phyloP scores from a whole-genome alignment of 2,888 invertebrate genomes.

The Andrena praecox region DNA sequence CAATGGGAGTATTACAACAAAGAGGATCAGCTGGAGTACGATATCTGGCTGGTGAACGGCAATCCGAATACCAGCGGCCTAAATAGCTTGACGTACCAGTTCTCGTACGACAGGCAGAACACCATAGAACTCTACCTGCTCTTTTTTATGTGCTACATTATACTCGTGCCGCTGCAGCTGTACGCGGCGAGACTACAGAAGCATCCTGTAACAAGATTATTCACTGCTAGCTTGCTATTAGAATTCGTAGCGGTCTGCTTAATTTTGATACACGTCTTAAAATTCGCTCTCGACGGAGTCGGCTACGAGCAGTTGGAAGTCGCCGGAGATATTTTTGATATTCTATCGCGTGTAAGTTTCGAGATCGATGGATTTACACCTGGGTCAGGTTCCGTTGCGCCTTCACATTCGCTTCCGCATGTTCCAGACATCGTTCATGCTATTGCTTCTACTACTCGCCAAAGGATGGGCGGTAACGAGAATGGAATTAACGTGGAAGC shows the following conservation, averaged over 20 bases:
- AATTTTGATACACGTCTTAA: slow-evolving; percentile 94
- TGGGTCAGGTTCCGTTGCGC: neutral
- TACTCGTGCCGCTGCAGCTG: slow-evolving; percentile 94
- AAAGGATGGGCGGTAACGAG: slow-evolving; percentile 99
- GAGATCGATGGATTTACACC: neutral
- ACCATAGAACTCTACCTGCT: slow-evolving; percentile 95
- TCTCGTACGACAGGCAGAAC: slow-evolving; percentile 98
- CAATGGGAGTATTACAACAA: slow-evolving; percentile 93
- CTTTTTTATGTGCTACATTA: slow-evolving; percentile 94
- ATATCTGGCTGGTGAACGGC: slow-evolving; percentile 98
- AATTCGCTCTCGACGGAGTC: slow-evolving; percentile 95
- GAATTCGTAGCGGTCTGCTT: slow-evolving; percentile 95
- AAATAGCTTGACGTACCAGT: slow-evolving; percentile 96
- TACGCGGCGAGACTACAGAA: slow-evolving; percentile 95
- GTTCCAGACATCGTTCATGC: slow-evolving; percentile 95
- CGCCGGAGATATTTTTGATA: slow-evolving; percentile 96
- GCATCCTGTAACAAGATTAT: slow-evolving; percentile 95
- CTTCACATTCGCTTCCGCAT: slow-evolving; percentile 20
- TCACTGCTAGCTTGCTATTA: slow-evolving; percentile 94
- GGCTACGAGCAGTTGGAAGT: slow-evolving; percentile 93
- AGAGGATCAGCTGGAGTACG: slow-evolving; percentile 89
- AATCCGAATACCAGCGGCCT: slow-evolving; percentile 95
- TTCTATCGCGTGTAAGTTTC: slow-evolving; percentile 92
- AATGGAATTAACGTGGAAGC: slow-evolving; percentile 94
- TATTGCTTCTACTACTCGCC: slow-evolving; percentile 95